phyloP scores from a whole-genome alignment of 2,888 invertebrate species.

The Gordius sp. region DNA sequence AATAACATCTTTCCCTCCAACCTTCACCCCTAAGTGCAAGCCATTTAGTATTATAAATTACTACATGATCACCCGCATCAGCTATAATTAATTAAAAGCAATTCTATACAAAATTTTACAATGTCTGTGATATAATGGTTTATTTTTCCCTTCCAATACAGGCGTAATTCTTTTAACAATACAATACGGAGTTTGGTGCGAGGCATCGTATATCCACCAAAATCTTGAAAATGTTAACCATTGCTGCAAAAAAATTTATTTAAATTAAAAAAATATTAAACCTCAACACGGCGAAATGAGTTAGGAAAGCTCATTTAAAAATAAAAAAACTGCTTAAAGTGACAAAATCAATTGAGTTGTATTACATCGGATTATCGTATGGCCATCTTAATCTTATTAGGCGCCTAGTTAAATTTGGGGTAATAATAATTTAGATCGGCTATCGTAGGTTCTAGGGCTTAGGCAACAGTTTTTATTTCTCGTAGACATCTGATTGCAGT shows the following conservation, averaged over 20 bases:
- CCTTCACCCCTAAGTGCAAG: slow-evolving; percentile 25
- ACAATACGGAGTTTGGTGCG: background rate
- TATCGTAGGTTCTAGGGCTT: too few relatives aligned
- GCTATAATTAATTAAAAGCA: slow-evolving; percentile 20
- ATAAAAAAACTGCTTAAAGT: too few relatives aligned
- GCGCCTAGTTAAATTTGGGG: too few relatives aligned
- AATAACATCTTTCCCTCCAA: slow-evolving; percentile 10
- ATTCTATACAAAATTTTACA: background rate
- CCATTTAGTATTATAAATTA: slow-evolving; percentile 24
- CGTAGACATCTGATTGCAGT: too few relatives aligned
- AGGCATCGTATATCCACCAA: slow-evolving; percentile 14
- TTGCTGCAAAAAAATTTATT: background rate
- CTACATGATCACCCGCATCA: slow-evolving; percentile 27
- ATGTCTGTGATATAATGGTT: background rate
- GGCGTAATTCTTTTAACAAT: background rate
- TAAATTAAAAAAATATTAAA: background rate
- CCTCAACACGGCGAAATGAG: background rate
- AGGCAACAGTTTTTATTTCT: too few relatives aligned
- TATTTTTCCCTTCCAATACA: slow-evolving; percentile 1
- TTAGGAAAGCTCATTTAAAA: too few relatives aligned
- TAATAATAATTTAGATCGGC: too few relatives aligned
- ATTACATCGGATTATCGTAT: too few relatives aligned
- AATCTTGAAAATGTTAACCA: slow-evolving; percentile 5
- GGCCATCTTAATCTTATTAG: too few relatives aligned
- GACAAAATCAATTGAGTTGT: too few relatives aligned